Evolutionary conservation across 2,888 invertebrate genomes (phyloP).

Genomic region (Campoplex capitator): DNA sequence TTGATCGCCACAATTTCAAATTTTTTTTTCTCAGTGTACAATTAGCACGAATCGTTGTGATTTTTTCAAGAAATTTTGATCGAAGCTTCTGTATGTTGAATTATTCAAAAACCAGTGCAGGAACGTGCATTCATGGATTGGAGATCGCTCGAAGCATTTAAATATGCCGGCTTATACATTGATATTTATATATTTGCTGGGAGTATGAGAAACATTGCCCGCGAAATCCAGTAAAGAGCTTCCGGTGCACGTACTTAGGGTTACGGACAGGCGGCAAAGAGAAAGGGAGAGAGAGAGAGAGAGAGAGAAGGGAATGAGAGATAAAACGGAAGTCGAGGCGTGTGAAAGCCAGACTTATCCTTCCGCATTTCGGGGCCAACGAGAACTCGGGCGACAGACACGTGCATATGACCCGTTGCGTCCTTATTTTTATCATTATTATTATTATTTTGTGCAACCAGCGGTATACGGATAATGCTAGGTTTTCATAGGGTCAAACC

Average conservation of each 20-base stretch:
- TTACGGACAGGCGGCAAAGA: slow-evolving; percentile 1
- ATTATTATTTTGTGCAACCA: slow-evolving; percentile 41
- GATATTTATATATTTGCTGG: slow-evolving; percentile 15
- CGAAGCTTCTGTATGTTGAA: neutral
- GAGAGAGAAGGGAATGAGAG: neutral
- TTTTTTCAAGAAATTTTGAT: neutral
- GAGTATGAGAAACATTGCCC: slow-evolving; percentile 40
- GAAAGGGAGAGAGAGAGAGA: neutral
- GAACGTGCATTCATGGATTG: neutral
- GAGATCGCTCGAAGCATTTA: neutral
- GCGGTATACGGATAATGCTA: slow-evolving; percentile 18
- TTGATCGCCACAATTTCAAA: too few relatives aligned
- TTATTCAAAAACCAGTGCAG: neutral
- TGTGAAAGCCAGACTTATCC: slow-evolving; percentile 63
- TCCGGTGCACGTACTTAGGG: slow-evolving; percentile 55
- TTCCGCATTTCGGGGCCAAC: slow-evolving; percentile 63
- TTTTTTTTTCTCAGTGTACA: neutral
- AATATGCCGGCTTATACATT: neutral
- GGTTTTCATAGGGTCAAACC: slow-evolving; percentile 9
- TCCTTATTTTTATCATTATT: slow-evolving; percentile 37
- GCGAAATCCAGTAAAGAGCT: slow-evolving; percentile 59
- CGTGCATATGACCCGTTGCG: slow-evolving; percentile 45
- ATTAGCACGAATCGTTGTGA: too few relatives aligned
- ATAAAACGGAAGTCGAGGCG: slow-evolving; percentile 64
- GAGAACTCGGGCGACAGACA: slow-evolving; percentile 40